phyloP scores from a whole-genome alignment of 2,113 vertebrate species.

The Gnathonemus echidnorhynchus region DNA sequence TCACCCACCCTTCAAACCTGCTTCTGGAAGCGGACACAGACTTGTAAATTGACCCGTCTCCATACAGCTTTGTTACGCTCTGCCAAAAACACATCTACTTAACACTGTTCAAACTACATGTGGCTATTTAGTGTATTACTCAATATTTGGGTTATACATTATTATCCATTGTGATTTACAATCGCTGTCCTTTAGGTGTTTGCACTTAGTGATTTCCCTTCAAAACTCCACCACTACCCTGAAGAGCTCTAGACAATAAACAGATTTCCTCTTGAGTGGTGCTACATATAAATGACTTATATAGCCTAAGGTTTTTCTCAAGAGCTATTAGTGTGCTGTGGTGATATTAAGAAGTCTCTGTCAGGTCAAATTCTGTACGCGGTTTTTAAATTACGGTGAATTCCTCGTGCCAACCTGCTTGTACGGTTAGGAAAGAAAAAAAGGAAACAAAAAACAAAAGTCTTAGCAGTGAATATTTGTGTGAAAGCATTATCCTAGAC shows the following conservation, averaged over 20 bases:
- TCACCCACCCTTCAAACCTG: not conserved
- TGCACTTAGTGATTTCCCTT: too few relatives aligned
- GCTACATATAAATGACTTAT: not conserved
- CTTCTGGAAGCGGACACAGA: not conserved
- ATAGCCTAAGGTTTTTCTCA: not conserved
- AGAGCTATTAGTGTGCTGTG: not conserved
- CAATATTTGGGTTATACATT: not conserved
- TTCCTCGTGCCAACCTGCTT: not conserved
- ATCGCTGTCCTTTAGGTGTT: not conserved
- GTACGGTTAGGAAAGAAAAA: not conserved
- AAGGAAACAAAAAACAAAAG: not conserved
- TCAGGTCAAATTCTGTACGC: not conserved
- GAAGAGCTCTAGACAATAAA: not conserved
- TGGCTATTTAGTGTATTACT: not conserved
- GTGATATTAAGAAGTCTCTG: not conserved
- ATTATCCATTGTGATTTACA: not conserved
- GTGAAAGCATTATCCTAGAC: not conserved
- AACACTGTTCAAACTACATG: not conserved
- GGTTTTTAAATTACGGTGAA: not conserved
- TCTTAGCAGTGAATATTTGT: not conserved
- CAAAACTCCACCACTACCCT: not conserved
- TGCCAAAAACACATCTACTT: not conserved
- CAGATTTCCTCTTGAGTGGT: not conserved
- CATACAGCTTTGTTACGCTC: not conserved
- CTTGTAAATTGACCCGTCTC: constrained; percentile 11